phyloP scores from a whole-genome alignment of 2,888 invertebrate genomes.

The Mycalesis mineus region DNA sequence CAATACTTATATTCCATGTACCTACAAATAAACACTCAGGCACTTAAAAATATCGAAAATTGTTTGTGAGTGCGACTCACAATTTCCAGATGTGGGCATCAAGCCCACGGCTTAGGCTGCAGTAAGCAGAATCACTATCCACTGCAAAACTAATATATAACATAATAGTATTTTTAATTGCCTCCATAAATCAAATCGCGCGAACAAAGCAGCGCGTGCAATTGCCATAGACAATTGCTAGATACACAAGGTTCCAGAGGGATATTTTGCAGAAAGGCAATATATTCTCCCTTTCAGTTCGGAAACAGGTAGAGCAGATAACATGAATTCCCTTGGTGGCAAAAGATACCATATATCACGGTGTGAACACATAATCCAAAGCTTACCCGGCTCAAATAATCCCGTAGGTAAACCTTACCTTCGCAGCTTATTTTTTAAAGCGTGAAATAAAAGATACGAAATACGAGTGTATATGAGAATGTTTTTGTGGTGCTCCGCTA shows the following conservation, averaged over 20 bases:
- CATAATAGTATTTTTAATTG: too few species aligned
- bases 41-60: too few species aligned
- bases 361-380: constrained; percentile 3
- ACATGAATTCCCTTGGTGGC: constrained; percentile 11
- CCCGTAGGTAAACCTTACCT: neutral
- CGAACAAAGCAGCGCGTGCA: neutral
- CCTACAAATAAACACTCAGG: too few species aligned
- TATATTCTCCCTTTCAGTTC: constrained; percentile 12
- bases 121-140: too few species aligned
- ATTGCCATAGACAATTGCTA: neutral
- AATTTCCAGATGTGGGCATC: too few species aligned
- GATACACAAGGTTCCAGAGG: constrained; percentile 1
- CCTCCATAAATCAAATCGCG: neutral
- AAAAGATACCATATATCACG: constrained; percentile 17
- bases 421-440: neutral
- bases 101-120: too few species aligned
- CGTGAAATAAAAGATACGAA: neutral
- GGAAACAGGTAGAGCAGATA: constrained; percentile 20
- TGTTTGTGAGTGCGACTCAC: too few species aligned
- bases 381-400: constrained; percentile 1
- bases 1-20: too few species aligned
- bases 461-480: neutral
- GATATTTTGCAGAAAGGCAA: constrained; percentile 11
- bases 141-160: too few species aligned
- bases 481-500: neutral